These are phyloP conservation scores for Myxocyprinus asiaticus DNA, from an alignment of 2,113 vertebrate species.

Conservation along the genomic window DNA sequence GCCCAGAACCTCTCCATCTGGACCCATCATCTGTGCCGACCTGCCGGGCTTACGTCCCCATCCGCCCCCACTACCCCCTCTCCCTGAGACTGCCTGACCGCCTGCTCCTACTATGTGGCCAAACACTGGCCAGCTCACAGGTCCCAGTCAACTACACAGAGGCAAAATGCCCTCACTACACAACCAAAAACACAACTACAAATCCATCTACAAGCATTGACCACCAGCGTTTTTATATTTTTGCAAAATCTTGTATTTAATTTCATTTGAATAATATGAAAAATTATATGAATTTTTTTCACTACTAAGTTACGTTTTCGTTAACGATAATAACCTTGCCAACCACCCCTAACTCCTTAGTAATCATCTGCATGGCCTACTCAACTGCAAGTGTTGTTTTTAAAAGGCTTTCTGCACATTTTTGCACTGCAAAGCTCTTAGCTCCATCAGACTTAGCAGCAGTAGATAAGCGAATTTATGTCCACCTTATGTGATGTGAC, in stretches of 20 bases:
- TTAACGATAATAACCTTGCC: neutral
- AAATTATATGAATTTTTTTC: too few relatives aligned
- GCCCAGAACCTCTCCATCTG: constrained; percentile 53
- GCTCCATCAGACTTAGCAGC: constrained; percentile 5
- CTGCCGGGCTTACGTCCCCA: constrained; percentile 31
- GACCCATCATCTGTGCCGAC: constrained; percentile 52
- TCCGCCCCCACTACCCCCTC: neutral
- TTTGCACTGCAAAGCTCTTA: neutral
- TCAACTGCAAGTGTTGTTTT: neutral
- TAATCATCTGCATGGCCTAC: neutral
- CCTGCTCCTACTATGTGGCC: neutral
- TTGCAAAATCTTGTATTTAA: too few relatives aligned
- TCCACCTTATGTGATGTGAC: constrained; percentile 20
- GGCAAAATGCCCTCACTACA: neutral
- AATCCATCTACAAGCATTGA: neutral
- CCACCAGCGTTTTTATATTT: neutral
- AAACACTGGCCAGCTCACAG: neutral
- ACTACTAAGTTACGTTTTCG: too few relatives aligned
- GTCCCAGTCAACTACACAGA: neutral
- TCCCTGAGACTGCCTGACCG: constrained; percentile 9
- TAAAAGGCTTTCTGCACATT: constrained; percentile 3
- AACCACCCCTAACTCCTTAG: neutral
- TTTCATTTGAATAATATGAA: too few relatives aligned
- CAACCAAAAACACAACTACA: neutral
- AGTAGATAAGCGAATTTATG: constrained; percentile 12